phyloP scores from a whole-genome alignment of 2,888 invertebrate genomes.

The Mactromeris polynyma region DNA sequence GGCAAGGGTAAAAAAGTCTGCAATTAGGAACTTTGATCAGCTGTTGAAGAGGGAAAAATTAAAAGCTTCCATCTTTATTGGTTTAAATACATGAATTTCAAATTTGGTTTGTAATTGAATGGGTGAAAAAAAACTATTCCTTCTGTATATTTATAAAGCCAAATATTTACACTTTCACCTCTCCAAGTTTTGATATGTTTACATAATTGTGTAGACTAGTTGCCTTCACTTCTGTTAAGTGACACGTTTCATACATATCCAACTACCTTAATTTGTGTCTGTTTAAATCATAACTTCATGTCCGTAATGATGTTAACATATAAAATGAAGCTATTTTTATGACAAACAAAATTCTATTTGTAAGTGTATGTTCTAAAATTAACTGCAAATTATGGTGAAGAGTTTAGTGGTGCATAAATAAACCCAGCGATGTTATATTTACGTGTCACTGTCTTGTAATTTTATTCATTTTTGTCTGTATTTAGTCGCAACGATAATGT shows the following conservation, averaged over 20 bases:
- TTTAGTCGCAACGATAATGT: background rate
- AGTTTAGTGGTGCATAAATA: background rate
- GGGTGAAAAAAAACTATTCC: too few relatives aligned
- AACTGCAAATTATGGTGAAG: background rate
- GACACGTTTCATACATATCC: background rate
- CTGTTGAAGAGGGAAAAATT: too few relatives aligned
- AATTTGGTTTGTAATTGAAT: too few relatives aligned
- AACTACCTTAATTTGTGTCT: background rate
- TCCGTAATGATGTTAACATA: background rate
- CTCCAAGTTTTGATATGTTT: too few relatives aligned
- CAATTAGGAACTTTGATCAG: too few relatives aligned
- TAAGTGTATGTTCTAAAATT: background rate
- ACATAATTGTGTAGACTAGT: too few relatives aligned
- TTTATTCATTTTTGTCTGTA: background rate
- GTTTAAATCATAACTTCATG: constrained; percentile 2
- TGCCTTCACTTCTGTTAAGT: background rate
- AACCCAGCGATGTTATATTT: background rate
- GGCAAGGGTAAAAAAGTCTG: too few relatives aligned
- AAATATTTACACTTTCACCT: too few relatives aligned
- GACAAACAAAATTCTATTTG: constrained; percentile 7
- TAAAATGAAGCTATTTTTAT: constrained; percentile 2
- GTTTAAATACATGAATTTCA: too few relatives aligned
- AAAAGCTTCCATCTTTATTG: too few relatives aligned
- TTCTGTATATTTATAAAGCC: too few relatives aligned
- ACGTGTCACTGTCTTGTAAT: background rate